These are phyloP conservation scores for Oscheius onirici DNA, from an alignment of 2,888 invertebrate species.

Conservation along the genomic window DNA sequence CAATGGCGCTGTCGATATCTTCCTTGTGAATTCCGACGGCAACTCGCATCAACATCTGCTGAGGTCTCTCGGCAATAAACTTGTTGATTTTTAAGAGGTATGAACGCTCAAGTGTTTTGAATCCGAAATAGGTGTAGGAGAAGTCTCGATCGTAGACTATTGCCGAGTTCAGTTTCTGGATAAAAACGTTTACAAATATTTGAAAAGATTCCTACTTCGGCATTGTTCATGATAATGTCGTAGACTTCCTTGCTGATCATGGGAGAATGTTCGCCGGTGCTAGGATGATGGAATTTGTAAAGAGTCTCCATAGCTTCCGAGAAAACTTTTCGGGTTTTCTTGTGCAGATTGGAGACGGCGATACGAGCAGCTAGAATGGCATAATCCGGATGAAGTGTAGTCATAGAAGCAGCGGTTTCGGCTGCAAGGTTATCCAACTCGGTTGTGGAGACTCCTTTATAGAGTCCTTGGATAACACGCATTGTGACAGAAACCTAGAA, in stretches of 20 bases:
- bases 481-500: slow-evolving; percentile 71
- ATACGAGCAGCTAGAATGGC: slow-evolving; percentile 81
- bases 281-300: slow-evolving; percentile 81
- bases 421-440: slow-evolving; percentile 97
- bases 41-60: slow-evolving; percentile 98
- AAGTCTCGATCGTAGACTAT: slow-evolving; percentile 97
- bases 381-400: slow-evolving; percentile 96
- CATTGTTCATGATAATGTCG: slow-evolving; percentile 84
- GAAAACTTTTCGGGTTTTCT: slow-evolving; percentile 88
- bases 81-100: slow-evolving; percentile 90
- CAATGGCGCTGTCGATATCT: slow-evolving; percentile 89
- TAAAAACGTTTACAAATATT: too few species aligned
- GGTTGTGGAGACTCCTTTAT: slow-evolving; percentile 93
- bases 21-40: slow-evolving; percentile 94
- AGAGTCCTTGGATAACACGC: slow-evolving; percentile 92
- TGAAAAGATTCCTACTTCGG: slow-evolving; percentile 76
- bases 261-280: slow-evolving; percentile 81
- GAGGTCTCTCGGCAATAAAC: slow-evolving; percentile 93
- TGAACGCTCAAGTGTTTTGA: slow-evolving; percentile 94
- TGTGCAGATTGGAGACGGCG: slow-evolving; percentile 95
- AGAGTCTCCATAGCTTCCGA: slow-evolving; percentile 87
- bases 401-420: slow-evolving; percentile 97
- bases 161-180: slow-evolving; percentile 83
- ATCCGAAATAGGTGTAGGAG: slow-evolving; percentile 97
- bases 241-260: slow-evolving; percentile 88